These are phyloP conservation scores for Pseudopipra pipra DNA, from an alignment of 2,113 vertebrate genomes.

Conservation along the genomic window DNA sequence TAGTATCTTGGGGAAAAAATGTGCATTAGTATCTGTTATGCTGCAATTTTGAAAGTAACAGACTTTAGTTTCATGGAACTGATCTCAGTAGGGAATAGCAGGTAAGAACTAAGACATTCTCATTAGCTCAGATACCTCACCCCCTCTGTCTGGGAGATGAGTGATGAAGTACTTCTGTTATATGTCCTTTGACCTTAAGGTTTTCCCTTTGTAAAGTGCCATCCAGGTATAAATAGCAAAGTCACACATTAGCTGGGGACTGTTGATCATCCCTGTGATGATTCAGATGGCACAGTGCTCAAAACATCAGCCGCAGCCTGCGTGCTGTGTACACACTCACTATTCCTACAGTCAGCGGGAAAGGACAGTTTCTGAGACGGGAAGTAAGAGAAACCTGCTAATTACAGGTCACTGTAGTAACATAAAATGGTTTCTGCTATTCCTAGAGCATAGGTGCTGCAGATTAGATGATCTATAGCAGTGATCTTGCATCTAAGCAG, in stretches of 20 bases:
- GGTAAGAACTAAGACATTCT: neutral
- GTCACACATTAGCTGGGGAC: neutral
- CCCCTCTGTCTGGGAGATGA: neutral
- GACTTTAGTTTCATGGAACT: neutral
- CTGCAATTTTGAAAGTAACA: neutral
- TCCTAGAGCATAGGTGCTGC: neutral
- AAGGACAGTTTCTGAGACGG: neutral
- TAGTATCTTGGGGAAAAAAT: neutral
- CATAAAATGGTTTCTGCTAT: neutral
- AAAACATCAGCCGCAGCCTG: neutral
- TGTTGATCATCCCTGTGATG: neutral
- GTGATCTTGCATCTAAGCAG: neutral
- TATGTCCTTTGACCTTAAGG: neutral
- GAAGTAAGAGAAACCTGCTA: neutral
- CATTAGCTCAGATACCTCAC: neutral
- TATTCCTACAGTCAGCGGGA: neutral
- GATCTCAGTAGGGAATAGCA: neutral
- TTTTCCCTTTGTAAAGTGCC: neutral
- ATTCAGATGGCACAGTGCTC: neutral
- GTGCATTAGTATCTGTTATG: neutral
- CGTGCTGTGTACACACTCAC: neutral
- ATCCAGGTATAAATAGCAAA: neutral
- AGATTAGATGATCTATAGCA: neutral
- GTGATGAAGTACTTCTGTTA: neutral
- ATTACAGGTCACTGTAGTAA: neutral